Percentiles rank a stretch among this genome's conserved stretches.
These are phyloP conservation scores for Cotesia vestalis DNA, from an alignment of 1,140 invertebrate species.

Conservation along the genomic window DNA sequence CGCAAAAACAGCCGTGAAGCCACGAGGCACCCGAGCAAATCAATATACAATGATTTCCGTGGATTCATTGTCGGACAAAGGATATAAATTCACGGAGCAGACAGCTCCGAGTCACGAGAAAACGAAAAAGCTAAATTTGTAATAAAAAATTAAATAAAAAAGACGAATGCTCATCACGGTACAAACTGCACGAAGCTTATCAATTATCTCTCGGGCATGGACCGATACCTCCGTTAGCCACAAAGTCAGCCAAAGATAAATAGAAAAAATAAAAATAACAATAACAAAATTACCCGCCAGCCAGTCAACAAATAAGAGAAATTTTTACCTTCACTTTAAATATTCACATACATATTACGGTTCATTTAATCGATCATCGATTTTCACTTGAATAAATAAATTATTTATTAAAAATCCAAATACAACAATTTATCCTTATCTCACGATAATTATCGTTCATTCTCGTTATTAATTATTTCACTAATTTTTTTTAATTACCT, in stretches of 20 bases:
- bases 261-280: neutral
- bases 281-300: constrained; percentile 7
- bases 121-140: constrained; percentile 21
- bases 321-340: constrained; percentile 10
- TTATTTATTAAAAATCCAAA: too few species aligned
- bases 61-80: constrained; percentile 16
- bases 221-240: constrained; percentile 27
- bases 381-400: too few species aligned
- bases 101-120: constrained; percentile 9
- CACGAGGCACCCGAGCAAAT: constrained; percentile 28
- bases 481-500: too few species aligned
- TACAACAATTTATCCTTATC: too few species aligned
- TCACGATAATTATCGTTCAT: too few species aligned
- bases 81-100: constrained; percentile 27
- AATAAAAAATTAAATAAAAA: constrained; percentile 13
- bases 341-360: too few species aligned
- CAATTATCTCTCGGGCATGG: constrained; percentile 38
- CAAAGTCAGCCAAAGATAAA: constrained; percentile 25
- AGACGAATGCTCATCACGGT: neutral
- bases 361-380: constrained; percentile 1
- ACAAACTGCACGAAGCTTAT: constrained; percentile 35
- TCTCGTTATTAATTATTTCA: too few species aligned
- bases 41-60: constrained; percentile 14
- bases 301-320: constrained; percentile 2
- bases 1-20: constrained; percentile 11